Percentiles rank a stretch among this genome's conserved stretches.
These are phyloP conservation scores for Rutilus rutilus DNA, from an alignment of 2,113 vertebrate species.

Conservation along the genomic window DNA sequence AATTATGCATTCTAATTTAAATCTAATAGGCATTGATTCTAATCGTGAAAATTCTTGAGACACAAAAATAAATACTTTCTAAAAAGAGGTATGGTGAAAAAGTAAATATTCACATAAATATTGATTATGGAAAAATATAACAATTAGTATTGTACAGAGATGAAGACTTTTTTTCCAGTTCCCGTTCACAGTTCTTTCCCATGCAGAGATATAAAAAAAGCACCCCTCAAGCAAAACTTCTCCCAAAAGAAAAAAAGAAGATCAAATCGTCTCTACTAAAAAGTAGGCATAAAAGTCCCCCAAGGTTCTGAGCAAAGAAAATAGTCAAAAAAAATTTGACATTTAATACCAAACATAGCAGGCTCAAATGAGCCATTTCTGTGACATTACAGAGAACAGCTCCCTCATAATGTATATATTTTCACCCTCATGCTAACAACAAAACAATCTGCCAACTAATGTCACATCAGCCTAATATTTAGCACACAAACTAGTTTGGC, in stretches of 20 bases:
- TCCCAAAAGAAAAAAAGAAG: neutral
- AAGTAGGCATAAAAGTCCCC: slow-evolving; percentile 48
- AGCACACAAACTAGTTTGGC: slow-evolving; percentile 46
- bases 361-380: slow-evolving; percentile 59
- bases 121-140: slow-evolving; percentile 57
- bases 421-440: slow-evolving; percentile 56
- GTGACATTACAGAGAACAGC: slow-evolving; percentile 69
- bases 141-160: slow-evolving; percentile 65
- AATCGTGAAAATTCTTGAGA: slow-evolving; percentile 40
- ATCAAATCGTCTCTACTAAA: slow-evolving; percentile 58
- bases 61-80: slow-evolving; percentile 61
- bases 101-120: slow-evolving; percentile 68
- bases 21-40: slow-evolving; percentile 2
- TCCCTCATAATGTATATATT: slow-evolving; percentile 63
- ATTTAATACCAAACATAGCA: slow-evolving; percentile 50
- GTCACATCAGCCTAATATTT: slow-evolving; percentile 35
- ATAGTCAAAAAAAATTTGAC: slow-evolving; percentile 51
- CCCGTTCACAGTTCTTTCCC: slow-evolving; percentile 61
- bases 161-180: slow-evolving; percentile 64
- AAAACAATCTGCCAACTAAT: slow-evolving; percentile 33
- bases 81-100: slow-evolving; percentile 50
- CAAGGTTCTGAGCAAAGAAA: slow-evolving; percentile 31
- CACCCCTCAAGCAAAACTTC: slow-evolving; percentile 39
- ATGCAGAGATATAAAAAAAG: slow-evolving; percentile 62
- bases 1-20: neutral